These are phyloP conservation scores for Anticlea derivata DNA, from an alignment of 2,888 invertebrate genomes.

Conservation along the genomic window DNA sequence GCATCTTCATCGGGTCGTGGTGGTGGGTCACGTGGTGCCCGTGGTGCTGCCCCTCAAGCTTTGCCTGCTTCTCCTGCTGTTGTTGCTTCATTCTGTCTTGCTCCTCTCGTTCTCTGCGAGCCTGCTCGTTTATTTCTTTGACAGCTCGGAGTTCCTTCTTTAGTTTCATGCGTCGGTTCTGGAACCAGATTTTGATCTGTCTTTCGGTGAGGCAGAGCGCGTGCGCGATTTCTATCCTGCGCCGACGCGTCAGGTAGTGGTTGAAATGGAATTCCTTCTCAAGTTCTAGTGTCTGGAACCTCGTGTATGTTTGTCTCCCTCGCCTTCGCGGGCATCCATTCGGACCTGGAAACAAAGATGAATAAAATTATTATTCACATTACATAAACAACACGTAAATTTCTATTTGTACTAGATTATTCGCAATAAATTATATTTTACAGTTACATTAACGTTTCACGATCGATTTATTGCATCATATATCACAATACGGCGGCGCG, in stretches of 20 bases:
- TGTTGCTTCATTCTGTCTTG: slow-evolving; percentile 96
- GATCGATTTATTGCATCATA: slow-evolving; percentile 73
- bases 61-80: slow-evolving; percentile 93
- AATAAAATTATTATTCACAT: slow-evolving; percentile 32
- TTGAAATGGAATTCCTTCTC: slow-evolving; percentile 99
- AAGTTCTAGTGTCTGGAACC: slow-evolving; percentile 98
- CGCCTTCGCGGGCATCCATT: slow-evolving; percentile 97
- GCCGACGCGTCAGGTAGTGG: slow-evolving; percentile 97
- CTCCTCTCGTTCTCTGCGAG: slow-evolving; percentile 94
- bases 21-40: slow-evolving; percentile 88
- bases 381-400: slow-evolving; percentile 35
- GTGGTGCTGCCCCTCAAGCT: slow-evolving; percentile 89
- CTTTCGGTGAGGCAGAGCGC: slow-evolving; percentile 97
- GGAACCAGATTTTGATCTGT: slow-evolving; percentile 99
- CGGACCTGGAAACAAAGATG: slow-evolving; percentile 89
- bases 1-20: slow-evolving; percentile 89
- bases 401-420: slow-evolving; percentile 38
- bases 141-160: slow-evolving; percentile 97
- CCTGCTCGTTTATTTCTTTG: slow-evolving; percentile 97
- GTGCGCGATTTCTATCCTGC: slow-evolving; percentile 98
- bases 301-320: slow-evolving; percentile 98
- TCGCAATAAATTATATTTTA: slow-evolving; percentile 49
- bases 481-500: slow-evolving; percentile 63
- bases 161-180: slow-evolving; percentile 97
- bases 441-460: slow-evolving; percentile 56